Evolutionary conservation across 2,888 invertebrate genomes (phyloP), one percentile per base, ranked within the genome.

Genomic region (Epsilonema sp.): DNA sequence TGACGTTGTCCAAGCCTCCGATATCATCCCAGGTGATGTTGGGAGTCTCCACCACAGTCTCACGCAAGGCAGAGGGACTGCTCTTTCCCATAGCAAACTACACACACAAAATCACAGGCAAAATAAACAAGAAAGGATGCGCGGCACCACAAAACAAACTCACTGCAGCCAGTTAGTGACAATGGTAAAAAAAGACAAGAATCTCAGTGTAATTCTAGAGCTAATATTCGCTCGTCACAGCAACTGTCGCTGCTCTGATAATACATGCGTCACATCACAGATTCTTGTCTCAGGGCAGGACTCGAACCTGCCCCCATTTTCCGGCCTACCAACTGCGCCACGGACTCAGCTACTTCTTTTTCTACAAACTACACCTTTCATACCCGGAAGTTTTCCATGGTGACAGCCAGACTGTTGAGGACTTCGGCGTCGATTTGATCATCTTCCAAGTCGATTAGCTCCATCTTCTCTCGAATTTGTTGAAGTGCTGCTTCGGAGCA

Each of bases 391-490:
- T 94, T 90, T 59, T 94, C 92, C 87, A 92, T 92, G 39, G 92
- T 83, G 23, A 99, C 97, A 49, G 97, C 97, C 56, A 97, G 75
- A 2, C 92, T 90, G 66, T 85, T 84, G 55, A 97, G 75, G 25
- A 90, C 87, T 69, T 94, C 94, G 1, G 97, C 97, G 70, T 99
- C 97, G 62, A 99, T 94, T 68, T 87, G 86, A 65, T 97, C 97
- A 64, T 99, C 97, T 67, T 97, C 97, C 58, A 99, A 74, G 72
- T 99, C 97, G 62, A 99, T 99, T 46, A 97, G 76, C 70, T 99
- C 97, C 97, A 99, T 99, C 73, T 97, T 99, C 71, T 97, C 97
- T 58, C 97, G 77, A 67, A 99, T 99, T 70, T 99, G 97, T 70
- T 99, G 97, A 45, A 99, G 74, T 22, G 97, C 97, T 37, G 97